Conservation (phyloP, 1,140 invertebrate genomes). For the Drosophila equinoxialis region DNA sequence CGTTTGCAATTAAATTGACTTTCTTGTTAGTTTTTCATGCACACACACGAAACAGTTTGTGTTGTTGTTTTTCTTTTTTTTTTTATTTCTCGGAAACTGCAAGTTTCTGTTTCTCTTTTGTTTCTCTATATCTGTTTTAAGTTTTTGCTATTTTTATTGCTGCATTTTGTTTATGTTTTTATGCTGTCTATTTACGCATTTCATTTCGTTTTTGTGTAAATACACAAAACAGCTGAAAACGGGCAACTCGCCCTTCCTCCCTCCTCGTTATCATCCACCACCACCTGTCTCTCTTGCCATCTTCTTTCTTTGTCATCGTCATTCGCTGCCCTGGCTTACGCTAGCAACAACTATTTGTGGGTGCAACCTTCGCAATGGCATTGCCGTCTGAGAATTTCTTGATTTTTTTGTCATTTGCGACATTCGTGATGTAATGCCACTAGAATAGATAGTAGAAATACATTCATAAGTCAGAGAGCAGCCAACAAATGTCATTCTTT, state of each 20-base stretch:
- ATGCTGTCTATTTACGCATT: constrained; percentile 65
- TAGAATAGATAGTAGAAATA: constrained; percentile 32
- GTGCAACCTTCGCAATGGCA: constrained; percentile 56
- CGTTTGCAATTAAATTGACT: constrained; percentile 32
- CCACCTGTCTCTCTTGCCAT: not conserved
- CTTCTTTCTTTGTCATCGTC: too few relatives aligned
- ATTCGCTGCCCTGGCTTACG: constrained; percentile 1
- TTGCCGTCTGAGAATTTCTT: constrained; percentile 24
- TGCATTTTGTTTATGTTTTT: constrained; percentile 72
- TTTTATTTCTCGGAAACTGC: constrained; percentile 32
- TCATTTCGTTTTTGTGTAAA: constrained; percentile 68
- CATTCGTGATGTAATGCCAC: constrained; percentile 55
- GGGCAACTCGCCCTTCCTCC: constrained; percentile 9
- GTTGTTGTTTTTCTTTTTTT: not conserved
- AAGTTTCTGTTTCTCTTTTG: constrained; percentile 11
- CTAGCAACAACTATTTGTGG: constrained; percentile 50
- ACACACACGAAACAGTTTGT: too few relatives aligned
- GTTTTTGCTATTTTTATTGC: constrained; percentile 42
- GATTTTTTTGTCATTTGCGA: constrained; percentile 19
- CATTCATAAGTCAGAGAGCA: constrained; percentile 12
- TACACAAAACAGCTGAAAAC: constrained; percentile 59
- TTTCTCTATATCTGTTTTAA: constrained; percentile 14
- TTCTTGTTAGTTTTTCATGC: constrained; percentile 34
- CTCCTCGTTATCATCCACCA: not conserved
- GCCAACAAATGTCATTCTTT: constrained; percentile 34